phyloP scores from a whole-genome alignment of 2,797 vertebrate genomes.

The Ambastaia sidthimunki region DNA sequence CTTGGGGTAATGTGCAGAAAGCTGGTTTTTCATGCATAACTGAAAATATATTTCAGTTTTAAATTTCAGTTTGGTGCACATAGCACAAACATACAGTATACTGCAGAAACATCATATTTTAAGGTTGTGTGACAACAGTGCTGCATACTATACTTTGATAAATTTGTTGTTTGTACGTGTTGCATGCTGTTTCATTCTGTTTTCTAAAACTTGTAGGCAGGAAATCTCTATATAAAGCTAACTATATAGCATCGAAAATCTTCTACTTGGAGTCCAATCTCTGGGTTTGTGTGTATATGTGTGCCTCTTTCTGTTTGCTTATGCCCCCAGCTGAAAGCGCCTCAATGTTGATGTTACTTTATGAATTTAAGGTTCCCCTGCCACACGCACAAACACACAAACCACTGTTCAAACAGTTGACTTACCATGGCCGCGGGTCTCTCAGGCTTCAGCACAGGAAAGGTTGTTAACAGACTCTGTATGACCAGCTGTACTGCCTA shows the following conservation, averaged over 20 bases:
- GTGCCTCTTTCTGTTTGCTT: slow-evolving; percentile 22
- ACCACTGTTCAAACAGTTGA: slow-evolving; percentile 31
- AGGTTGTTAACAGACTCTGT: slow-evolving; percentile 27
- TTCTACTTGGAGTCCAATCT: slow-evolving; percentile 3
- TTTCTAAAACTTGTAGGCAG: no score
- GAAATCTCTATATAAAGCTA: background rate
- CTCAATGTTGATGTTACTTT: slow-evolving; percentile 40
- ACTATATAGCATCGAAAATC: background rate
- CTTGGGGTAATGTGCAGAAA: no score
- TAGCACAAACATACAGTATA: no score
- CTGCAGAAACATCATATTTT: no score
- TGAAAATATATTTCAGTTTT: no score
- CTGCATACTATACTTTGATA: no score
- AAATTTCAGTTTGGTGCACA: no score
- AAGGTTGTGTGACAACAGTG: no score
- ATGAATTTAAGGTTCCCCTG: slow-evolving; percentile 21
- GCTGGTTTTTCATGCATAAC: no score
- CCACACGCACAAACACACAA: slow-evolving; percentile 40
- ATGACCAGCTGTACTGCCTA: background rate
- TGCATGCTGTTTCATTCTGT: no score
- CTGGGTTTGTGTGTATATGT: slow-evolving; percentile 15
- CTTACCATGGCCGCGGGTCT: slow-evolving; percentile 14
- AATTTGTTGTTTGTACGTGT: no score
- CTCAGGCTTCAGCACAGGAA: background rate
- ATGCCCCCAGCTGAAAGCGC: slow-evolving; percentile 34